These are phyloP conservation scores for Adrianichthys oophorus DNA, from an alignment of 2,797 vertebrate genomes.

Conservation along the genomic window DNA sequence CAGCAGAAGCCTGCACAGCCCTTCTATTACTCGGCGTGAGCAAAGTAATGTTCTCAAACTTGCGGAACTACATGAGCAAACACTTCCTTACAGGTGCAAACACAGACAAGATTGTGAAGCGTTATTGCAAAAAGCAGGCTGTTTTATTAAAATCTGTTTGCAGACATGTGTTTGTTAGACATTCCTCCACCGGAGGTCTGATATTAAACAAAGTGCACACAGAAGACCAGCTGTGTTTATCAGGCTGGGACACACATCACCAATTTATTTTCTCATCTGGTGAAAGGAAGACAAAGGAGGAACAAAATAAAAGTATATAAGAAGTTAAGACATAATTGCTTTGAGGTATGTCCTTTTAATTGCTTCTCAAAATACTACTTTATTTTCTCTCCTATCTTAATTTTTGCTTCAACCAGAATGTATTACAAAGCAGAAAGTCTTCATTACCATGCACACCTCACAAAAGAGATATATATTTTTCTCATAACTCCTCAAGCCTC, in stretches of 20 bases:
- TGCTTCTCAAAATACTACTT: background rate
- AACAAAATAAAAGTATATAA: no score
- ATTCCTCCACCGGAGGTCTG: conserved; percentile 49
- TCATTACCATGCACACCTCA: no score
- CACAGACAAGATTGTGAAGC: conserved; percentile 29
- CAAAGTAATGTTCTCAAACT: background rate
- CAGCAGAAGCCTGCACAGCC: conserved; percentile 29
- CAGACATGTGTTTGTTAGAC: conserved; percentile 52
- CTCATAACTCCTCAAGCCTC: no score
- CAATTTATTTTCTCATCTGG: no score
- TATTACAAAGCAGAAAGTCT: no score
- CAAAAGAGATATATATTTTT: no score
- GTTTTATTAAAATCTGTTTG: conserved; percentile 56
- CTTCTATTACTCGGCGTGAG: conserved; percentile 43
- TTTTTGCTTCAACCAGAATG: no score
- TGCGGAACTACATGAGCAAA: conserved; percentile 24
- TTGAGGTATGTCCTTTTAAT: background rate
- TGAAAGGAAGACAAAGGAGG: no score
- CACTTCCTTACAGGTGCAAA: conserved; percentile 10
- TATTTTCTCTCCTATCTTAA: background rate
- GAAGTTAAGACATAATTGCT: background rate
- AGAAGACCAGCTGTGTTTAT: conserved; percentile 36
- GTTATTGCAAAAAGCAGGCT: conserved; percentile 32
- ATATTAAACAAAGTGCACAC: conserved; percentile 49
- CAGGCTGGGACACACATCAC: conserved; percentile 23